Conservation (phyloP, 2,888 invertebrate species). For the Cryptocephalus moraei region DNA sequence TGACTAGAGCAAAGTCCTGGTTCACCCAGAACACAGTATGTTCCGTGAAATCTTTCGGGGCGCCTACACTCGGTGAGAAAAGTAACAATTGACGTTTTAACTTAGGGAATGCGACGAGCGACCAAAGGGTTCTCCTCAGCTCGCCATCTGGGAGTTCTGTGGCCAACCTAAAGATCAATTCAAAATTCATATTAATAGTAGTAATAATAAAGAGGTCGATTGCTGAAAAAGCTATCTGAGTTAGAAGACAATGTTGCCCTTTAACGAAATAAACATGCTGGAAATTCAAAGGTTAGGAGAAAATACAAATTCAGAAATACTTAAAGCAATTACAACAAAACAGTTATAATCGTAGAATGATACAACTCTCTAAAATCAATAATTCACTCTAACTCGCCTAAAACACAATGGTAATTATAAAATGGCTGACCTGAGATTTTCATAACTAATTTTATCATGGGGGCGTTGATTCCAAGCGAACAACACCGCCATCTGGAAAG, state of each 20-base stretch:
- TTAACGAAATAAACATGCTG: no score
- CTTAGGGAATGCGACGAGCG: slow-evolving; percentile 91
- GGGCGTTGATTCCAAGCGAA: slow-evolving; percentile 99
- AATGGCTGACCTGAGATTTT: slow-evolving; percentile 63
- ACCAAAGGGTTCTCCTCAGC: slow-evolving; percentile 89
- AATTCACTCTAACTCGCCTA: no score
- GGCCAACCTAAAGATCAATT: slow-evolving; percentile 47
- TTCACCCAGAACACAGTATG: slow-evolving; percentile 93
- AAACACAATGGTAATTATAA: slow-evolving; percentile 1
- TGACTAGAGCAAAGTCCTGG: slow-evolving; percentile 89
- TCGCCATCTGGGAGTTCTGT: slow-evolving; percentile 96
- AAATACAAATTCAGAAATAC: no score
- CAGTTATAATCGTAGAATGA: no score
- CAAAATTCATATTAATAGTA: no score
- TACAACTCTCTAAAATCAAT: no score
- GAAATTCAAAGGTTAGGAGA: no score
- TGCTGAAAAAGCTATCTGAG: no score
- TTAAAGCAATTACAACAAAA: no score
- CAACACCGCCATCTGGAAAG: slow-evolving; percentile 98
- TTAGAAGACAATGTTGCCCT: no score
- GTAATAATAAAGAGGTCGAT: no score
- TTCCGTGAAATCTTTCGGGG: slow-evolving; percentile 90
- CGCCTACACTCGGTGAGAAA: slow-evolving; percentile 69
- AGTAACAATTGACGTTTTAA: slow-evolving; percentile 83
- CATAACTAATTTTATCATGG: slow-evolving; percentile 86